Percentiles rank a stretch among this genome's conserved stretches.
Evolutionary conservation across 2,113 vertebrate species (phyloP).

Genomic region (Todiramphus chloris): DNA sequence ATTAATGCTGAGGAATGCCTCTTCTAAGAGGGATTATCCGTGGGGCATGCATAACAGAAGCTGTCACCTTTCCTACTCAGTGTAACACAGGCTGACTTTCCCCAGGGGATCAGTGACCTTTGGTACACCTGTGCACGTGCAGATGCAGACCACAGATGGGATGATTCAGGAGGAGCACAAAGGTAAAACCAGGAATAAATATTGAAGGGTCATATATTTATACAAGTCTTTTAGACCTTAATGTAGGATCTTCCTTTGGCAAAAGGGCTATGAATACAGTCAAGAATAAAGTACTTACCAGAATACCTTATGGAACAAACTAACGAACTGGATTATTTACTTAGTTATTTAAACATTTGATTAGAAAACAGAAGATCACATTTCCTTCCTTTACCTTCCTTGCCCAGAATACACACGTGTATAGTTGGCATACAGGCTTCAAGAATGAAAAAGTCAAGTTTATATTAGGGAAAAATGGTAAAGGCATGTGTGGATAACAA

Average conservation of each 20-base stretch:
- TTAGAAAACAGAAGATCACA: not conserved
- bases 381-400: not conserved
- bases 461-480: not conserved
- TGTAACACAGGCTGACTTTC: not conserved
- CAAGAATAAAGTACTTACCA: not conserved
- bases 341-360: not conserved
- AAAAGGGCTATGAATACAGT: not conserved
- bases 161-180: not conserved
- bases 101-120: not conserved
- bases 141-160: not conserved
- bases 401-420: not conserved
- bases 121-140: fast-evolving
- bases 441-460: not conserved
- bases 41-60: not conserved
- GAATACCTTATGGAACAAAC: not conserved
- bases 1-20: not conserved
- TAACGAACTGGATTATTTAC: not conserved
- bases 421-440: not conserved
- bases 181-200: not conserved
- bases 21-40: not conserved
- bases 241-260: not conserved
- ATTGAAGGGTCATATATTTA: not conserved
- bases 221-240: not conserved
- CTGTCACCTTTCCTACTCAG: not conserved
- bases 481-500: not conserved